Evolutionary conservation across 2,888 invertebrate genomes (phyloP), one percentile per base, ranked within the genome.

Genomic region (Drosophila kambysellisi): DNA sequence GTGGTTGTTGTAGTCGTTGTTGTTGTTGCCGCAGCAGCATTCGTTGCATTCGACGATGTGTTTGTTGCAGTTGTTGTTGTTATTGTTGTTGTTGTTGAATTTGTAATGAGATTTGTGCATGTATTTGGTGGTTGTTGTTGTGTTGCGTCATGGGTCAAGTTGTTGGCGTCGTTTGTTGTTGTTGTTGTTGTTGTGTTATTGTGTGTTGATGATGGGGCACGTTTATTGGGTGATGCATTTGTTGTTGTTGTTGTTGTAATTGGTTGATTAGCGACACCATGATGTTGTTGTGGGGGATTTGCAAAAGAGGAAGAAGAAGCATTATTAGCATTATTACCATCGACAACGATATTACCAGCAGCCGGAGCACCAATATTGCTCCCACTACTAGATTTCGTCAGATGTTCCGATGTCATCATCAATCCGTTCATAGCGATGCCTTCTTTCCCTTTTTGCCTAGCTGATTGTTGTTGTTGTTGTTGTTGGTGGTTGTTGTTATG

Each of bases 231-330:
- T 81, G 81, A 81, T 81, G 84, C 81, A 56, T 68, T 78, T 81
- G 65, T 78, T 59, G 76, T 79, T 73, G 76, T 78, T 79, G 63
- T 77, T 68, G 71, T 79, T 77, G 77, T 79, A 76, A 65, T 72
- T 72, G 73, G 80, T 82, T 74, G 83, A 80, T 81, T 83, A 67
- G 91, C 92, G 91, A 92, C 92, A 92, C 91, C 92, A 91, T 92
- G 92, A 92, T 92, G 84, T 81, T 83, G 89, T 86, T 87, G 92
- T 92, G 92, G 83, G 92, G 92, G 91, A 90, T 92, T 92, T 94
- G 94, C 92, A 93, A 95, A 94, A 94, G 94, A 95, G 94, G 94
- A 93, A 93, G 95, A 94, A 94, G 94, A 95, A 94, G 94, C 93
- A 92, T 92, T 92, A 93, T 93, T 93, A 93, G 93, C 93, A 94